phyloP scores from a whole-genome alignment of 2,888 invertebrate species.

The Imbricaverruca yamaguchii region DNA sequence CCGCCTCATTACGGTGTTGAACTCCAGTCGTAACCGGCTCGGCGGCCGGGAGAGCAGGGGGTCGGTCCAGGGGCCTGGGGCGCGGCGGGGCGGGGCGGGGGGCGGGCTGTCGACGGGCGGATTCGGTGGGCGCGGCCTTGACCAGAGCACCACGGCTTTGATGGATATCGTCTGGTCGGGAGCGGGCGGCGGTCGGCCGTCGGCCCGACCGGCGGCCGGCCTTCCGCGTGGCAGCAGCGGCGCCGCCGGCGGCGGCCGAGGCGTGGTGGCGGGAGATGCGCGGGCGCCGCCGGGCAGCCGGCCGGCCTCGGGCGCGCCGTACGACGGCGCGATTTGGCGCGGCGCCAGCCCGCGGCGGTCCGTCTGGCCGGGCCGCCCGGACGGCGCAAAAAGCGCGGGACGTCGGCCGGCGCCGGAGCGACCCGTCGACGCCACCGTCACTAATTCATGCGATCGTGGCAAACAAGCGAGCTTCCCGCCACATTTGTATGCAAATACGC shows the following conservation, averaged over 20 bases:
- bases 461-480: background rate
- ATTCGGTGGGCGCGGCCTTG: background rate
- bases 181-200: background rate
- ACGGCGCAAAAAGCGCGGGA: background rate
- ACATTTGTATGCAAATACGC: constrained; percentile 17
- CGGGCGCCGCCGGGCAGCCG: background rate
- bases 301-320: too few species aligned
- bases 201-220: background rate
- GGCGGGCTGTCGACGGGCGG: constrained; percentile 1
- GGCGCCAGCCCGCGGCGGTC: background rate
- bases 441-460: background rate
- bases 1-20: background rate
- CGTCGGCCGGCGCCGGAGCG: background rate
- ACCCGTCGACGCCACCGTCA: background rate
- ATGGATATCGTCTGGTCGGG: constrained; percentile 17
- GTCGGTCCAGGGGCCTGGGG: background rate
- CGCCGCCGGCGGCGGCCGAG: background rate
- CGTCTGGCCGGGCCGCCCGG: background rate
- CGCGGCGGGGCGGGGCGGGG: background rate
- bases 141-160: constrained; percentile 8
- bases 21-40: background rate
- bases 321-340: background rate
- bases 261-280: background rate
- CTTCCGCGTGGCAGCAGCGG: background rate
- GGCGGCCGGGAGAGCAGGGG: background rate